A percentile compares a stretch with the other conserved stretches of the same genome.
phyloP scores from a whole-genome alignment of 2,113 vertebrate species.

The Azemiops feae region DNA sequence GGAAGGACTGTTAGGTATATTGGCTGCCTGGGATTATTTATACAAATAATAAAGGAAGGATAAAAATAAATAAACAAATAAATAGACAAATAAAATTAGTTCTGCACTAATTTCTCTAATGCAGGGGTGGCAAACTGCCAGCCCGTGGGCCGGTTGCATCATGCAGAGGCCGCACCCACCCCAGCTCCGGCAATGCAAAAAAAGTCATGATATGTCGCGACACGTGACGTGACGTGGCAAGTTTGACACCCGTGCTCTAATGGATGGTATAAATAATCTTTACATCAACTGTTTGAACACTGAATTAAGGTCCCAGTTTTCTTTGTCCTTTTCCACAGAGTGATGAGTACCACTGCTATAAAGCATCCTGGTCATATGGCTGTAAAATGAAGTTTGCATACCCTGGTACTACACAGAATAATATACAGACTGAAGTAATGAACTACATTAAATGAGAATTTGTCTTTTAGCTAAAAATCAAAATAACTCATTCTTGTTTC shows the following conservation, averaged over 20 bases:
- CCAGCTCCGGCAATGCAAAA: too few species aligned
- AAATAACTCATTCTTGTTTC: constrained; percentile 28
- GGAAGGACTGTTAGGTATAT: background rate
- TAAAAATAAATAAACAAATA: background rate
- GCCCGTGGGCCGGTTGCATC: too few species aligned
- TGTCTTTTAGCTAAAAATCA: constrained; percentile 19
- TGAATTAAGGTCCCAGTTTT: background rate
- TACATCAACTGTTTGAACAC: background rate
- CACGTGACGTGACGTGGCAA: too few species aligned
- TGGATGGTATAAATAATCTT: background rate
- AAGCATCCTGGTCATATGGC: background rate
- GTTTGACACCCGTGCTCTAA: too few species aligned
- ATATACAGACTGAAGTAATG: background rate
- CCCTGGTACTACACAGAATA: background rate
- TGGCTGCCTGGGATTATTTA: background rate
- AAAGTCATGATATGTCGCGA: too few species aligned
- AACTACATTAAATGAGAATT: constrained; percentile 1
- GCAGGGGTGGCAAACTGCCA: too few species aligned
- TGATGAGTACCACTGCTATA: background rate
- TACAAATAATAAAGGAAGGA: background rate
- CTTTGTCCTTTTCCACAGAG: background rate
- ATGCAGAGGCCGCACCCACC: too few species aligned
- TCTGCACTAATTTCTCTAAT: background rate
- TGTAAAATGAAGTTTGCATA: background rate
- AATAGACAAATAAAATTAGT: background rate